Evolutionary conservation across 2,888 invertebrate species (phyloP).

Genomic region (Sphinx pinastri): DNA sequence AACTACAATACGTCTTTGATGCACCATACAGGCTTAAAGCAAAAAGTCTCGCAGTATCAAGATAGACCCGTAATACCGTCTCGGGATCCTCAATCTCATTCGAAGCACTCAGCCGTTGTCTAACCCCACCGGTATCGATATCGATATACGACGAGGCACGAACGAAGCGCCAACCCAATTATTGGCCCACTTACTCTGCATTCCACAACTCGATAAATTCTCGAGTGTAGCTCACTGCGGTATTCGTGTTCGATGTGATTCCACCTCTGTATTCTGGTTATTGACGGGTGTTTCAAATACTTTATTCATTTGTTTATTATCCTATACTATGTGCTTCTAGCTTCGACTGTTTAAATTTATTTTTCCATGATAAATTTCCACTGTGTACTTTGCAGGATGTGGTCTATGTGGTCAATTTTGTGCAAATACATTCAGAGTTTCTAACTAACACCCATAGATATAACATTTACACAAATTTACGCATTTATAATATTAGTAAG

Average conservation of each 20-base stretch:
- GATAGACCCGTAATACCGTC: slow-evolving; percentile 14
- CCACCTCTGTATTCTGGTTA: neutral
- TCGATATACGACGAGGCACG: slow-evolving; percentile 27
- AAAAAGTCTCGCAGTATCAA: neutral
- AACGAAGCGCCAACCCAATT: slow-evolving; percentile 54
- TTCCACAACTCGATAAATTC: slow-evolving; percentile 59
- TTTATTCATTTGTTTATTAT: neutral
- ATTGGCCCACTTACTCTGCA: slow-evolving; percentile 60
- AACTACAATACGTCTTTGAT: too few species aligned
- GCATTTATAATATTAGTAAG: too few species aligned
- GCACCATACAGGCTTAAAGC: neutral
- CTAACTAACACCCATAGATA: too few species aligned
- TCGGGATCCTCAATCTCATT: slow-evolving; percentile 18
- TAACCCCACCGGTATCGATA: slow-evolving; percentile 28
- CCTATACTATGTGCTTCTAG: too few species aligned
- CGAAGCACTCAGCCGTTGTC: slow-evolving; percentile 21
- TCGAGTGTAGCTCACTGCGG: slow-evolving; percentile 42
- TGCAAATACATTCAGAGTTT: too few species aligned
- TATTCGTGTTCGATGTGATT: slow-evolving; percentile 15
- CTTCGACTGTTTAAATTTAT: too few species aligned
- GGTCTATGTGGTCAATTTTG: too few species aligned
- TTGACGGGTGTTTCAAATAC: neutral
- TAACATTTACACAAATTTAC: too few species aligned
- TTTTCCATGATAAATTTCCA: too few species aligned
- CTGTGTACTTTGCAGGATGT: too few species aligned